Percentiles rank a stretch among this genome's conserved stretches.
Conservation (phyloP, 2,888 invertebrate genomes). For the Eristalis intricaria region DNA sequence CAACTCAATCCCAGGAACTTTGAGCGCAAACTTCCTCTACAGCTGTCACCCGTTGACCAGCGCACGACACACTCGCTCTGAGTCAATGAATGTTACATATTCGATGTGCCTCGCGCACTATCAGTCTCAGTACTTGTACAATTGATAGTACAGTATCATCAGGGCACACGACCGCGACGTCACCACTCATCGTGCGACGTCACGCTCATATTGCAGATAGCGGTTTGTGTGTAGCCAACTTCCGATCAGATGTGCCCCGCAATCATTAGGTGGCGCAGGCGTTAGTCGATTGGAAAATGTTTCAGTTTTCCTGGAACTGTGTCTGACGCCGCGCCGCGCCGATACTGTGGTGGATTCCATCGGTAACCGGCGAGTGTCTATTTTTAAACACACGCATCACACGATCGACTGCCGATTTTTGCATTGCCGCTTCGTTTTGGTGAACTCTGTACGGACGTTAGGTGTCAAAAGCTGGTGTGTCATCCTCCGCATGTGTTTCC, state of each 20-base stretch:
- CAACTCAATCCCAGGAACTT: slow-evolving; percentile 38
- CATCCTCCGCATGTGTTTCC: slow-evolving; percentile 14
- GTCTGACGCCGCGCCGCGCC: slow-evolving; percentile 5
- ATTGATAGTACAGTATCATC: slow-evolving; percentile 26
- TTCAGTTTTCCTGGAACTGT: slow-evolving; percentile 18
- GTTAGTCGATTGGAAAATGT: slow-evolving; percentile 9
- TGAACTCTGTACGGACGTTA: slow-evolving; percentile 35
- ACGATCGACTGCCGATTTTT: slow-evolving; percentile 19
- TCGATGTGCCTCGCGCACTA: background rate
- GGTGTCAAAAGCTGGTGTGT: slow-evolving; percentile 47
- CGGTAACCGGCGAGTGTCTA: slow-evolving; percentile 30
- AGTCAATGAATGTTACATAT: background rate
- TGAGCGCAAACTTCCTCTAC: slow-evolving; percentile 40
- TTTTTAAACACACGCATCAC: slow-evolving; percentile 49
- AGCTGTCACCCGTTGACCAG: background rate
- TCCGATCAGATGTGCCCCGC: background rate
- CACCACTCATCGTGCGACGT: background rate
- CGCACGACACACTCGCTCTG: background rate
- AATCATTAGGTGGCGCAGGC: slow-evolving; percentile 4
- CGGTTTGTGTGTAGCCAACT: background rate
- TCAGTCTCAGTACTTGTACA: background rate
- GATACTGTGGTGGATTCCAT: slow-evolving; percentile 4
- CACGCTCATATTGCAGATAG: background rate
- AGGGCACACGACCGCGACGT: slow-evolving; percentile 46
- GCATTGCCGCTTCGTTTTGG: slow-evolving; percentile 6